These are phyloP conservation scores for Drosophila nannoptera DNA, from an alignment of 1,140 invertebrate genomes.

Conservation along the genomic window DNA sequence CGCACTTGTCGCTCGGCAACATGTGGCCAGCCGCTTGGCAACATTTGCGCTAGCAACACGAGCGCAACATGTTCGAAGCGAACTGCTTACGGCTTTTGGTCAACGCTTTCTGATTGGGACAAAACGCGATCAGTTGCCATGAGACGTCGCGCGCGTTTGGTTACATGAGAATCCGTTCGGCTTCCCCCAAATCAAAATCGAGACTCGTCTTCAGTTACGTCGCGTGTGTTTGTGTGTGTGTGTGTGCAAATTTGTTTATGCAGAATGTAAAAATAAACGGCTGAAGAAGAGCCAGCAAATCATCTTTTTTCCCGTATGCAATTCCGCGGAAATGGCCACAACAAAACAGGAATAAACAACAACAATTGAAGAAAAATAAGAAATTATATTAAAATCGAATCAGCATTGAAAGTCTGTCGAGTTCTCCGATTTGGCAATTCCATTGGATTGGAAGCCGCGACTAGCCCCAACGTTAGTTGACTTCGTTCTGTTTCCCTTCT, in stretches of 20 bases:
- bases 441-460: constrained; percentile 38
- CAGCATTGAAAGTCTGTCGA: constrained; percentile 50
- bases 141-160: constrained; percentile 61
- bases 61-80: constrained; percentile 51
- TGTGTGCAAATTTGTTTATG: constrained; percentile 61
- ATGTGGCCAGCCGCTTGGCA: constrained; percentile 22
- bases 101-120: constrained; percentile 37
- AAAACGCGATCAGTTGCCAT: constrained; percentile 55
- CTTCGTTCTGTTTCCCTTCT: background rate
- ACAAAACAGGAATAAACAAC: background rate
- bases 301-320: constrained; percentile 39
- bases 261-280: constrained; percentile 44
- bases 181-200: constrained; percentile 5
- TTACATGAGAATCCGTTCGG: constrained; percentile 55
- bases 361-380: background rate
- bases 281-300: constrained; percentile 33
- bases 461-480: constrained; percentile 7
- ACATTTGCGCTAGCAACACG: constrained; percentile 29
- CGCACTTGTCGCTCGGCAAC: constrained; percentile 35
- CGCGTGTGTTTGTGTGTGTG: constrained; percentile 19
- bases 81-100: constrained; percentile 13
- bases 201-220: constrained; percentile 16
- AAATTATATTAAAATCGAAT: constrained; percentile 32
- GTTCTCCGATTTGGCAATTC: constrained; percentile 41
- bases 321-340: constrained; percentile 55